These are phyloP conservation scores for human (Homo sapiens) DNA, from an alignment of 2,113 vertebrate species.

Conservation along the genomic window GRCh38 chr12:103716001-103716500, in stretches of 20 bases:
- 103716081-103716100: background rate
- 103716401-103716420: background rate
- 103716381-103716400: background rate
- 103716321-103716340: background rate
- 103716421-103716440: too few species aligned
- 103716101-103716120: background rate
- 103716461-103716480: background rate
- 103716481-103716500: background rate
- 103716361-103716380: background rate
- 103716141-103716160: background rate
- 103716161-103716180: background rate
- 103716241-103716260: background rate
- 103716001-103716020: background rate
- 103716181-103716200: background rate
- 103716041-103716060: background rate
- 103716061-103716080: background rate
- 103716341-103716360: background rate
- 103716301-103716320: fast-evolving
- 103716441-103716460: background rate
- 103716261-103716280: fast-evolving
- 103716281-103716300: fast-evolving
- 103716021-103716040: background rate
- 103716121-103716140: background rate
- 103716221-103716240: background rate
- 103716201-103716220: background rate